Evolutionary conservation across 2,888 invertebrate genomes (phyloP).

Genomic region (Ferrisia virgata): DNA sequence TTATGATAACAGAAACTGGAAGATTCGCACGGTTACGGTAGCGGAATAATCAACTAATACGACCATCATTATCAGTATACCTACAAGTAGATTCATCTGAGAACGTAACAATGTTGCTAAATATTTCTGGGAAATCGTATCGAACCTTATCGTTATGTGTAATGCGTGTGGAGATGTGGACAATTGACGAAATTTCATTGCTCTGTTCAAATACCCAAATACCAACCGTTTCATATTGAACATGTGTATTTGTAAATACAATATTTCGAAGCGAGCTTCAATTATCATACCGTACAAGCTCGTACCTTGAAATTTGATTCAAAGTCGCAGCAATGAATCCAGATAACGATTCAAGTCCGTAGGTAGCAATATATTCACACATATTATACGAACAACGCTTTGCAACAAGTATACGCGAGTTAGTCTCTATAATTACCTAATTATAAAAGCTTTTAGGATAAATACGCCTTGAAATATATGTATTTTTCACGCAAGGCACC

Average conservation of each 20-base stretch:
- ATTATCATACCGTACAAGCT: not conserved
- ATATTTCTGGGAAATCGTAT: not conserved
- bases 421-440: slow-evolving; percentile 14
- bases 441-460: slow-evolving; percentile 18
- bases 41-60: not conserved
- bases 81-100: not conserved
- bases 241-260: no score
- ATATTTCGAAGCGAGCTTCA: no score
- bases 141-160: not conserved
- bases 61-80: not conserved
- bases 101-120: not conserved
- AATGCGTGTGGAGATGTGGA: not conserved
- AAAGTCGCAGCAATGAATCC: not conserved
- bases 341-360: not conserved
- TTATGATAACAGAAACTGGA: not conserved
- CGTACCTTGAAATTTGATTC: not conserved
- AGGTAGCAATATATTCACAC: not conserved
- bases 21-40: not conserved
- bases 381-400: not conserved
- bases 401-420: not conserved
- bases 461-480: slow-evolving; percentile 11
- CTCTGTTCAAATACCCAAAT: not conserved
- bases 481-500: slow-evolving; percentile 3
- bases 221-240: not conserved
- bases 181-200: not conserved